Evolutionary conservation across 2,888 invertebrate genomes (phyloP), one percentile per base, ranked within the genome.

Genomic region (Ectobius pallidus): DNA sequence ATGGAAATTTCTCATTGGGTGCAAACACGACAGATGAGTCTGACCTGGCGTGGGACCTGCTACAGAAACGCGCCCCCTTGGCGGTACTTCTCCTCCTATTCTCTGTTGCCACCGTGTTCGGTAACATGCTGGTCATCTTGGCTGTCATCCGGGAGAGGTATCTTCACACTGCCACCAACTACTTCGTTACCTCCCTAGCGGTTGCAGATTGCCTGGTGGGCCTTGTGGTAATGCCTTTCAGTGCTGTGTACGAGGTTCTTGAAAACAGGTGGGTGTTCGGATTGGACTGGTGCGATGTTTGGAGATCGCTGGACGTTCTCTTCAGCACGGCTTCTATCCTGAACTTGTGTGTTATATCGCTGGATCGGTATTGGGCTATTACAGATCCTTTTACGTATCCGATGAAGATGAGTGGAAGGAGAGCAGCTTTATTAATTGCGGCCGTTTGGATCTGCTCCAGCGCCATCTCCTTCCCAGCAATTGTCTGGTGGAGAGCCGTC

Each of bases 301-400:
- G 99, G 97, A 90, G 97, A 70, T 97, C 97, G 0, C 83, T 99
- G 76, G 99, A 99, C 81, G 99, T 99, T 1, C 88, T 99, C 1
- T 98, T 97, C 79, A 96, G 96, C 79, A 99, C 99, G 0, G 98
- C 98, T 4, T 97, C 97, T 14, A 99, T 99, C 79, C 87, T 99
- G 68, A 99, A 99, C 84, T 86, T 99, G 70, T 99, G 99, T 84
- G 97, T 99, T 34, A 99, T 98, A 79, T 96, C 96, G 0, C 83
- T 98, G 79, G 98, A 98, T 82, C 90, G 97, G 20, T 99, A 99
- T 84, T 97, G 98, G 97, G 99, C 99, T 61, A 99, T 99, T 76
- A 97, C 97, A 16, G 97, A 99, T 84, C 99, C 99, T 0, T 97
- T 99, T 77, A 95, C 95, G 63, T 99, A 99, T 84, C 97, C 98